These are phyloP conservation scores for Helostoma temminkii DNA, from an alignment of 2,797 vertebrate genomes.

Conservation along the genomic window DNA sequence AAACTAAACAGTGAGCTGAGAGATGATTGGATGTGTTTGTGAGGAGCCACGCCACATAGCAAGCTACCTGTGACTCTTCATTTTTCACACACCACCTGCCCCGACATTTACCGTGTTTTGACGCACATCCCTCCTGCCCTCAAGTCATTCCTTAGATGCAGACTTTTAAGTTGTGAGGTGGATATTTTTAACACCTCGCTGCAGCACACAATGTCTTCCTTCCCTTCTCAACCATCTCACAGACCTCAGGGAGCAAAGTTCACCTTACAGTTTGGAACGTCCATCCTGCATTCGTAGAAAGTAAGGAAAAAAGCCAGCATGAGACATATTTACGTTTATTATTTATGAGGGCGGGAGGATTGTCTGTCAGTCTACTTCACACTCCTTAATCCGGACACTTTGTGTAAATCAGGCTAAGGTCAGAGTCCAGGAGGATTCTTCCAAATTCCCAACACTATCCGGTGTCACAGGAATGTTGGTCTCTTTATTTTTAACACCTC, in stretches of 20 bases:
- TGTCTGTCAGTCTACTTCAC: background rate
- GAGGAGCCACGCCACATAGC: background rate
- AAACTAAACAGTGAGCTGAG: slow-evolving; percentile 22
- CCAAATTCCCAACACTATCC: background rate
- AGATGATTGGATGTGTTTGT: slow-evolving; percentile 8
- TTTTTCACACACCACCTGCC: slow-evolving; percentile 63
- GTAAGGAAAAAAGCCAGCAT: slow-evolving; percentile 3
- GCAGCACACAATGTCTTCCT: slow-evolving; percentile 48
- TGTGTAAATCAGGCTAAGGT: background rate
- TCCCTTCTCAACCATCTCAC: slow-evolving; percentile 45
- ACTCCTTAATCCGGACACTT: too few relatives aligned
- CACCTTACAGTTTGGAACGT: slow-evolving; percentile 13
- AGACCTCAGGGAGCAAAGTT: slow-evolving; percentile 34
- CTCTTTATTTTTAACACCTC: slow-evolving; percentile 44
- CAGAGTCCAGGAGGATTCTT: slow-evolving; percentile 10
- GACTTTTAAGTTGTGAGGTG: slow-evolving; percentile 21
- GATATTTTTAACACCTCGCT: slow-evolving; percentile 40
- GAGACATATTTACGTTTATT: background rate
- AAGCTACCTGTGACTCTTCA: slow-evolving; percentile 18
- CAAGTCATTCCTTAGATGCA: slow-evolving; percentile 29
- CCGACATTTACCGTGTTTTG: slow-evolving; percentile 55
- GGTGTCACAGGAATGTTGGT: slow-evolving; percentile 12
- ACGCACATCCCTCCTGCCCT: slow-evolving; percentile 65
- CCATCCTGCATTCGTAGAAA: slow-evolving; percentile 40
- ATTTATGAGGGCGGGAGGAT: background rate